Percentiles rank a stretch among this genome's conserved stretches.
Conservation (phyloP, 2,888 invertebrate genomes). For the Gymnoscelis rufifasciata region DNA sequence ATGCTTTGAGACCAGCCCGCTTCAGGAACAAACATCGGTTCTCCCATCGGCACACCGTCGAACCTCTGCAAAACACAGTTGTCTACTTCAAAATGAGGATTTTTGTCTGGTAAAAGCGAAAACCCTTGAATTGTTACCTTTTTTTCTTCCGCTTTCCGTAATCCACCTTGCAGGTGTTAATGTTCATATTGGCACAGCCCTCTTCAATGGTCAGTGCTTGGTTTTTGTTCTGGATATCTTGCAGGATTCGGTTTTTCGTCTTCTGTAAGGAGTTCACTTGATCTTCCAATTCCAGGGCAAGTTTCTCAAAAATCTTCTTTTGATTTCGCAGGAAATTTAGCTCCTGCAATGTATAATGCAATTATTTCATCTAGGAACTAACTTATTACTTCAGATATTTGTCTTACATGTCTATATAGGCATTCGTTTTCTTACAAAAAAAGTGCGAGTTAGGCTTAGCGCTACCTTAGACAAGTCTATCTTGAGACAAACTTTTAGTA, state of each 20-base stretch:
- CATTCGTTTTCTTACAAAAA: too few relatives aligned
- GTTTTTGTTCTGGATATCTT: constrained; percentile 51
- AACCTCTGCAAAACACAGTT: constrained; percentile 37
- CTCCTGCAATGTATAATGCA: constrained; percentile 55
- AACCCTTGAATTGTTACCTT: constrained; percentile 29
- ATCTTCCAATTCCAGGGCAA: constrained; percentile 45
- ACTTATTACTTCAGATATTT: too few relatives aligned
- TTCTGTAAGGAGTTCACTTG: constrained; percentile 42
- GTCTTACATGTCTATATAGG: too few relatives aligned
- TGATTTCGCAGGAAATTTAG: constrained; percentile 52
- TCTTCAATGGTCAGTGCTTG: constrained; percentile 55
- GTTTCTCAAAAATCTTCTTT: constrained; percentile 53
- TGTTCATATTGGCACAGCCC: constrained; percentile 37
- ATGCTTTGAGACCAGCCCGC: constrained; percentile 51
- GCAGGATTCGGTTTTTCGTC: constrained; percentile 48
- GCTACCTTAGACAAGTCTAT: too few relatives aligned
- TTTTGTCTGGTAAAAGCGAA: background rate
- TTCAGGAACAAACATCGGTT: constrained; percentile 55
- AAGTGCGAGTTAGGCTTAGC: too few relatives aligned
- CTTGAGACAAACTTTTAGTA: too few relatives aligned
- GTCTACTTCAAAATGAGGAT: constrained; percentile 6
- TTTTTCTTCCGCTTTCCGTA: constrained; percentile 44
- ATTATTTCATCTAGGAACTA: too few relatives aligned
- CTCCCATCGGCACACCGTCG: constrained; percentile 54
- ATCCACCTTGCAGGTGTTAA: constrained; percentile 21